phyloP scores from a whole-genome alignment of 2,113 vertebrate genomes.

The Cavia aperea region DNA sequence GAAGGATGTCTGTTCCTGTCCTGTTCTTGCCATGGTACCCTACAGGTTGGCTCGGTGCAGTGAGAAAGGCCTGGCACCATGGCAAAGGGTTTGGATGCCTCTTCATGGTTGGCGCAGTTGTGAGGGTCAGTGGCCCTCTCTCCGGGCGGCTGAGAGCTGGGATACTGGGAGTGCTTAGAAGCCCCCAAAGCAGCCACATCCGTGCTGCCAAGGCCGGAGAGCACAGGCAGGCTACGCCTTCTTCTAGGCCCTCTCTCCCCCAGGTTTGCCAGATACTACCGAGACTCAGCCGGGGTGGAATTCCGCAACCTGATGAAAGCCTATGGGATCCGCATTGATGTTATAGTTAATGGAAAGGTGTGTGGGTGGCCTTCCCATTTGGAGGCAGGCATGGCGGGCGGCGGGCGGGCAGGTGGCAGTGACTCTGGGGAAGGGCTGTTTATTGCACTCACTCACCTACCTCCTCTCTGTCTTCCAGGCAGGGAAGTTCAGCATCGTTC shows the following conservation, averaged over 20 bases:
- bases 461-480: conserved; percentile 79
- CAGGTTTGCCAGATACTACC: conserved; percentile 92
- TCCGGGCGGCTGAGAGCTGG: background rate
- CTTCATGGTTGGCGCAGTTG: background rate
- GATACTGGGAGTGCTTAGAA: background rate
- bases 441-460: background rate
- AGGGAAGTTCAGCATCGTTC: conserved; percentile 94
- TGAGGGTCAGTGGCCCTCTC: background rate
- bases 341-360: conserved; percentile 93
- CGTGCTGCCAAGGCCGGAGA: background rate
- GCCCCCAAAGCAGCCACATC: background rate
- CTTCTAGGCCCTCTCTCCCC: background rate
- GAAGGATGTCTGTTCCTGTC: background rate
- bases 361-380: background rate
- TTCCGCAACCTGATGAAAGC: conserved; percentile 91
- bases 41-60: background rate
- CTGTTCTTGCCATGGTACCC: rapidly evolving
- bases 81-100: background rate
- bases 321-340: conserved; percentile 95
- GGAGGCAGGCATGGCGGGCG: background rate
- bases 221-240: background rate
- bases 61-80: background rate
- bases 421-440: background rate
- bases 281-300: conserved; percentile 78
- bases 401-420: background rate